Percentiles rank a stretch among this genome's conserved stretches.
Evolutionary conservation across 1,140 invertebrate genomes (phyloP).

Genomic region (Calosoma granatense): DNA sequence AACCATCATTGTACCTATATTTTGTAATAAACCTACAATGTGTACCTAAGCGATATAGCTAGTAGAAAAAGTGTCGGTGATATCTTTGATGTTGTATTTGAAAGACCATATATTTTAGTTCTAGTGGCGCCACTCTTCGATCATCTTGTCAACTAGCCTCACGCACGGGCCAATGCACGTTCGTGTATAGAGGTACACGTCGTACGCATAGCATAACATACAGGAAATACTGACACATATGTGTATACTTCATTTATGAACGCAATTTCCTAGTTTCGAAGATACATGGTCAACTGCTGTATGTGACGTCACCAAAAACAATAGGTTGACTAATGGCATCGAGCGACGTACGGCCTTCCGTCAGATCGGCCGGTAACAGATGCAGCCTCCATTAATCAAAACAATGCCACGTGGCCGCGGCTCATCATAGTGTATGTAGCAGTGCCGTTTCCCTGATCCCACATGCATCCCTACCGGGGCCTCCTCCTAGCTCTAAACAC

Average conservation of each 20-base stretch:
- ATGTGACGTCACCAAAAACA: slow-evolving; percentile 4
- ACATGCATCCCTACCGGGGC: background rate
- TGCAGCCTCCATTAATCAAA: slow-evolving; percentile 1
- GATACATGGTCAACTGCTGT: slow-evolving; percentile 5
- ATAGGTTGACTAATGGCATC: slow-evolving; percentile 1
- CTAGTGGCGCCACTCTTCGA: too few species aligned
- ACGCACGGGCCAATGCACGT: too few species aligned
- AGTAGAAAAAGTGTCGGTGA: too few species aligned
- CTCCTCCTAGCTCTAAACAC: background rate
- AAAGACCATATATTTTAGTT: too few species aligned
- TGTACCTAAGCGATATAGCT: too few species aligned
- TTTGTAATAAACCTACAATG: too few species aligned
- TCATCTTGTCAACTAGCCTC: too few species aligned
- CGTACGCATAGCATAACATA: too few species aligned
- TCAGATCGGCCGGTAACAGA: slow-evolving; percentile 6
- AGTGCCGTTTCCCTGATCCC: background rate
- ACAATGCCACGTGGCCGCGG: slow-evolving; percentile 1
- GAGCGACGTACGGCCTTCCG: background rate
- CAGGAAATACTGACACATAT: background rate
- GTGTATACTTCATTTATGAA: slow-evolving; percentile 5
- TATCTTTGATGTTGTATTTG: too few species aligned
- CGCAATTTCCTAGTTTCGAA: slow-evolving; percentile 1
- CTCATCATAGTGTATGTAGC: background rate
- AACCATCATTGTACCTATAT: too few species aligned
- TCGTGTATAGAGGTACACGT: too few species aligned